Percentiles rank a stretch among this genome's conserved stretches.
phyloP scores from a whole-genome alignment of 2,113 vertebrate species.

The Vanacampus margaritifer region DNA sequence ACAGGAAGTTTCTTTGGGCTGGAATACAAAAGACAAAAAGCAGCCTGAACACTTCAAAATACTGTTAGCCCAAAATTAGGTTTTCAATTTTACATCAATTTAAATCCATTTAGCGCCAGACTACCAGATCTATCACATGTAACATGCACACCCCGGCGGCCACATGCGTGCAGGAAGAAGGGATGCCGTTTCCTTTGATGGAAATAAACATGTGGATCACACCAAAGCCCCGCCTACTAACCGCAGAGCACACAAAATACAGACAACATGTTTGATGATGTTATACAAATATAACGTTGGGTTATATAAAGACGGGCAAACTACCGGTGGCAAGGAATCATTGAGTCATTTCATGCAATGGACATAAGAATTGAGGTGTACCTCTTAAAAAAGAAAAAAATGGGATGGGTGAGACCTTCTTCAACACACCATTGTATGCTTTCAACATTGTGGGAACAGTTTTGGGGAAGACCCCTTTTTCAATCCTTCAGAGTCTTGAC shows the following conservation, averaged over 20 bases:
- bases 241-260: not conserved
- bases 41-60: not conserved
- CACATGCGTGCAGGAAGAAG: slow-evolving; percentile 23
- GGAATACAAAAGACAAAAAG: slow-evolving; percentile 14
- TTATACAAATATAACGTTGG: not conserved
- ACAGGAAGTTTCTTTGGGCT: slow-evolving; percentile 34
- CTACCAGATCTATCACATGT: too few relatives aligned
- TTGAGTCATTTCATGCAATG: not conserved
- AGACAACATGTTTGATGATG: not conserved
- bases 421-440: not conserved
- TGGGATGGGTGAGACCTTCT: too few relatives aligned
- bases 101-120: too few relatives aligned
- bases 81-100: not conserved
- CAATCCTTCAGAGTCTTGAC: not conserved
- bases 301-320: not conserved
- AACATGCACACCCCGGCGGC: slow-evolving; percentile 2
- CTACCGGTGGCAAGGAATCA: not conserved
- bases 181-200: not conserved
- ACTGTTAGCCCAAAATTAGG: not conserved
- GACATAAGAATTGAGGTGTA: too few relatives aligned
- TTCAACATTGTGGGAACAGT: not conserved
- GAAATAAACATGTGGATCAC: slow-evolving; percentile 3
- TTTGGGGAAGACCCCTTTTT: not conserved
- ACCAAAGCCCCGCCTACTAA: not conserved
- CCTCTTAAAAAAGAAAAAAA: not conserved